A percentile compares a stretch with the other conserved stretches of the same genome.
Evolutionary conservation across 2,888 invertebrate genomes (phyloP).

Genomic region (Calliphora vomitoria): DNA sequence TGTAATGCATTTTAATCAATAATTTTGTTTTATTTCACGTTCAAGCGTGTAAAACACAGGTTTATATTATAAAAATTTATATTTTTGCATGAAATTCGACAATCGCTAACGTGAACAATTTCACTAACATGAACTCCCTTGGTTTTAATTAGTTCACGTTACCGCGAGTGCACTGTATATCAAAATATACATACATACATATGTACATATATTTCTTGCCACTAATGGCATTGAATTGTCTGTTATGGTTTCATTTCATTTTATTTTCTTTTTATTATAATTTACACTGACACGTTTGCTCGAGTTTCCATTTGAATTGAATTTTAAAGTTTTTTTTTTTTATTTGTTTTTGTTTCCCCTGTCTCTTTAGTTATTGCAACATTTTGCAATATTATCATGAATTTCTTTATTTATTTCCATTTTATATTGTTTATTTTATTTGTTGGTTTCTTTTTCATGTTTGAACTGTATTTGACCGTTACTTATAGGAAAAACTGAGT

Average conservation of each 20-base stretch:
- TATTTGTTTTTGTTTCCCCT: no score
- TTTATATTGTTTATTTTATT: constrained; percentile 1
- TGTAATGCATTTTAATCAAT: no score
- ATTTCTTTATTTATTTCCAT: constrained; percentile 40
- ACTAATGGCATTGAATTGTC: constrained; percentile 54
- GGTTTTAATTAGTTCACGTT: no score
- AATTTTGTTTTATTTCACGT: no score
- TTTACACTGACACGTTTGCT: constrained; percentile 63
- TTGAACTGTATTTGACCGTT: constrained; percentile 61
- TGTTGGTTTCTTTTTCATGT: constrained; percentile 25
- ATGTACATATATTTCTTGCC: background rate
- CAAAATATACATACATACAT: no score
- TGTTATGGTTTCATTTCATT: constrained; percentile 25
- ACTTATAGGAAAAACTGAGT: constrained; percentile 58
- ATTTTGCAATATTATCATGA: constrained; percentile 44
- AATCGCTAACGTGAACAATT: no score
- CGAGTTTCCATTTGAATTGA: constrained; percentile 54
- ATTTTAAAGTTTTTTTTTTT: constrained; percentile 11
- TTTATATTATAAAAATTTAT: no score
- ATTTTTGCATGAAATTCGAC: no score
- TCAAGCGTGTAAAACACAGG: no score
- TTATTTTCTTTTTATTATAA: constrained; percentile 19
- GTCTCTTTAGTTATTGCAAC: constrained; percentile 14
- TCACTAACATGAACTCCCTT: no score
- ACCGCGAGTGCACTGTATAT: no score